Evolutionary conservation across 2,797 vertebrate species (phyloP), one percentile per base, ranked within the genome.

Genomic region (Triplophysa bombifrons): DNA sequence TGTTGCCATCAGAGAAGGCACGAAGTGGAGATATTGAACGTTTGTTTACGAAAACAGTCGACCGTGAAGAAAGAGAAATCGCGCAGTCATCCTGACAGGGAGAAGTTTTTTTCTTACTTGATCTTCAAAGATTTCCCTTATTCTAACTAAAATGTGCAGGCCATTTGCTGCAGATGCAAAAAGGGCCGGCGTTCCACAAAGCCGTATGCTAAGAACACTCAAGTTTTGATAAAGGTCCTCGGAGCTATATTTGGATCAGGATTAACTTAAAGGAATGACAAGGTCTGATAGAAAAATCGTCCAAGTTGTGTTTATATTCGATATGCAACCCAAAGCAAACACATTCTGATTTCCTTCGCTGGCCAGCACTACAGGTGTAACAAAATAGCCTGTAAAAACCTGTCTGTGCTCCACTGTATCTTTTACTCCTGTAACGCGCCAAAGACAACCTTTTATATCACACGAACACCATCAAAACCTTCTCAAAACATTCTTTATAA

Each of bases 181-280:
- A 38, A 19, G 2, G 2, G 38, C 61, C 14, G 8, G 30, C 1
- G 22, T 27, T 46, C 5, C 8, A 11, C 10, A 22, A 51, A 7
- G 48, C n/a, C 0, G 10, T 66, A 10, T 16, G 17, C 65, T 34
- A 34, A 34, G 9, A 10, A 13, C 14, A 70, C 55, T 78, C 38
- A 46, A 25, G 8, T 70, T 51, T 68, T 13, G 50, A 67, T 46
- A 58, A 13, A 61, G 55, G 14, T 12, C 14, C 34, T 38, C 6
- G 8, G 34, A 56, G 63, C 70, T 20, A 46, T 19, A 13, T 51
- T 11, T 20, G 34, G 9, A 60, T 53, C 20, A 20, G 50, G 61
- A 16, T 63, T 38, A 70, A 50, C 67, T 64, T 53, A 64, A 16
- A 44, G 78, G 84, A 83, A 83, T 83, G 81, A 80, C 16, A 27